Base-by-base conservation (phyloP, 1,140 invertebrate species). In the Andricus grossulariae region DNA sequence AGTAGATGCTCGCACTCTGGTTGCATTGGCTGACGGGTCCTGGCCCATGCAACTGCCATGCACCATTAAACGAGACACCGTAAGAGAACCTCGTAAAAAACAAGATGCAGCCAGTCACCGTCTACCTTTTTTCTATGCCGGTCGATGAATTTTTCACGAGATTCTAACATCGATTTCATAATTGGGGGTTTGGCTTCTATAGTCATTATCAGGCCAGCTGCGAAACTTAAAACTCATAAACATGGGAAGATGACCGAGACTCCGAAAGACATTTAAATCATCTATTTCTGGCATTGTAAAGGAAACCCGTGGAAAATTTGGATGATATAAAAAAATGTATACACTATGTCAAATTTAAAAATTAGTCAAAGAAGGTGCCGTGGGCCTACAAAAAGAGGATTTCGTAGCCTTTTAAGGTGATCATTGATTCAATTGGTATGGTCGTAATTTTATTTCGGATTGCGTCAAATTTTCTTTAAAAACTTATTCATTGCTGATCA, bases 141-240 rank as follows among this genome's bases (percentile, higher is more conserved):
- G 60, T 66, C 60, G 60, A 66, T 66, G 32, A 45, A 66, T 66
- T 66, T 66, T 66, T 66, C 60, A 66, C 60, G 60, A 66, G 57
- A 60, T 32, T 66, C 25, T 66, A 66, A 13, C 25, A 66, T 66
- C 32, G 60, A 66, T 39, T 66, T 8, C 60, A 66, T 66, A 66
- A 66, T 66, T 66, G 39, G 60, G 60, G 60, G 60, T 16, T 66
- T 66, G 32, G 25, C 16, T 16, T 39, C 25, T 55, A 10, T 16
- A 66, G 25, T 45, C 60, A 66, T 66, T 66, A 66, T 16, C 8
- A 13, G 15, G 32, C 60, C 60, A 66, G 60, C 60, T 66, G 60
- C 39, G 57, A 66, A 66, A 39, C 60, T 21, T 66, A 16, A 66
- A 39, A 66, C 32, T 66, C 60, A 66, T 66, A 66, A 66, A 45